Evolutionary conservation across 1,140 invertebrate species (phyloP).

Genomic region (Eupeodes corollae): DNA sequence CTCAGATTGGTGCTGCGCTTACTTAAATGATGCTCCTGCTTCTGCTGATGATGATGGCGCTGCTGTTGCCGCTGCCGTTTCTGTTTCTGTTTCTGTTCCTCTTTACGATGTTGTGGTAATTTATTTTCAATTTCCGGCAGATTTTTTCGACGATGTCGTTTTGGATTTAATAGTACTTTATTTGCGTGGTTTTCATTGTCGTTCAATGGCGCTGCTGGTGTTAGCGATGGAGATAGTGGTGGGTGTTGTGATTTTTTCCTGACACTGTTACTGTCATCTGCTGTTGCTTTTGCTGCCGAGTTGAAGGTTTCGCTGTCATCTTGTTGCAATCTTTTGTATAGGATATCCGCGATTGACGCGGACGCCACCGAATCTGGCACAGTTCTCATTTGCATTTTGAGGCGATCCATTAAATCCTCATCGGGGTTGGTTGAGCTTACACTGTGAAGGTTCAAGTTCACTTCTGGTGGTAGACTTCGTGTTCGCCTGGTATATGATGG

Average conservation of each 20-base stretch:
- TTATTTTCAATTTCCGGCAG: neutral
- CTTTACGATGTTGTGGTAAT: constrained; percentile 1
- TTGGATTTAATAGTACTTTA: constrained; percentile 6
- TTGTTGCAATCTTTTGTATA: no score
- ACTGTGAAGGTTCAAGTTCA: no score
- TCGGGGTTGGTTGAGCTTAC: no score
- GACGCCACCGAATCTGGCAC: no score
- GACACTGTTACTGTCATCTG: no score
- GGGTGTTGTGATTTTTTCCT: no score
- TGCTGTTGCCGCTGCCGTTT: neutral
- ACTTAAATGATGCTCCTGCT: constrained; percentile 17
- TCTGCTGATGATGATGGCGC: neutral
- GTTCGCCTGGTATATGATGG: neutral
- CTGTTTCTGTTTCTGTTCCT: neutral
- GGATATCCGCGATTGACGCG: no score
- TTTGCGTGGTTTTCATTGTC: neutral
- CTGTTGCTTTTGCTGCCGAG: no score
- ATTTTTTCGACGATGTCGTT: constrained; percentile 9
- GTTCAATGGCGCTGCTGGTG: neutral
- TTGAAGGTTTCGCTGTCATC: no score
- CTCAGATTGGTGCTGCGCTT: neutral
- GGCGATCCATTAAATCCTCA: no score
- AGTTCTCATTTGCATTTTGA: no score
- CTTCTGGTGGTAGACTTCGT: neutral
- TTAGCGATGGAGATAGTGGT: no score